A percentile compares a stretch with the other conserved stretches of the same genome.
Conservation (phyloP, 64 coral and sea anemone species). For the Pachyseris speciosa region DNA sequence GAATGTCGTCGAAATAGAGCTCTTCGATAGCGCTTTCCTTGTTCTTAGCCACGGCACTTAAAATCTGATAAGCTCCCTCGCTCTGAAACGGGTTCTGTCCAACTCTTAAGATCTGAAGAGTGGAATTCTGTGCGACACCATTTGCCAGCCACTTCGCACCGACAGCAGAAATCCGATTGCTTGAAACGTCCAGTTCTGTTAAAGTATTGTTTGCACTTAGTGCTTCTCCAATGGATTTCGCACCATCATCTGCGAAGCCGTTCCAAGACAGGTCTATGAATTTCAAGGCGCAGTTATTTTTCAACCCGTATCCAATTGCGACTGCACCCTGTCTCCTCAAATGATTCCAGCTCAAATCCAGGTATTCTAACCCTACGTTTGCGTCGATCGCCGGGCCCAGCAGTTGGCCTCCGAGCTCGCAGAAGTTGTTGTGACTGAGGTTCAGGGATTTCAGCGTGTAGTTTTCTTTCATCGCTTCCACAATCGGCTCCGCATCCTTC, state of each 20-base stretch:
- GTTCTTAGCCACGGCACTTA: slow-evolving; percentile 62
- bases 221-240: slow-evolving; percentile 76
- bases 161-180: slow-evolving; percentile 76
- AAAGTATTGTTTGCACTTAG: slow-evolving; percentile 75
- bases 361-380: slow-evolving; percentile 88
- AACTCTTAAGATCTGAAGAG: slow-evolving; percentile 66
- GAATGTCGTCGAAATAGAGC: slow-evolving; percentile 85
- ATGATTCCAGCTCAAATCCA: slow-evolving; percentile 95
- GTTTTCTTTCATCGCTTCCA: slow-evolving; percentile 93
- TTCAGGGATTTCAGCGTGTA: slow-evolving; percentile 92
- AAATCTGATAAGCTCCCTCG: slow-evolving; percentile 60
- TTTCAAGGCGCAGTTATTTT: slow-evolving; percentile 81
- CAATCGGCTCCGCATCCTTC: slow-evolving; percentile 91
- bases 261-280: slow-evolving; percentile 92
- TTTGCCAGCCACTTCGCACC: slow-evolving; percentile 74
- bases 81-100: slow-evolving; percentile 67
- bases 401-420: slow-evolving; percentile 77
- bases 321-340: slow-evolving; percentile 83
- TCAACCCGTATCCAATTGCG: slow-evolving; percentile 69
- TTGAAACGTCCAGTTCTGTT: slow-evolving; percentile 80
- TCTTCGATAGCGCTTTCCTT: slow-evolving; percentile 75
- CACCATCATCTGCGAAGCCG: slow-evolving; percentile 93
- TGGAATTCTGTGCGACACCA: slow-evolving; percentile 69
- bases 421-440: slow-evolving; percentile 85
- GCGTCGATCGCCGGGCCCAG: slow-evolving; percentile 87